Conservation (phyloP, 2,113 vertebrate species). For the Urocolius indicus region DNA sequence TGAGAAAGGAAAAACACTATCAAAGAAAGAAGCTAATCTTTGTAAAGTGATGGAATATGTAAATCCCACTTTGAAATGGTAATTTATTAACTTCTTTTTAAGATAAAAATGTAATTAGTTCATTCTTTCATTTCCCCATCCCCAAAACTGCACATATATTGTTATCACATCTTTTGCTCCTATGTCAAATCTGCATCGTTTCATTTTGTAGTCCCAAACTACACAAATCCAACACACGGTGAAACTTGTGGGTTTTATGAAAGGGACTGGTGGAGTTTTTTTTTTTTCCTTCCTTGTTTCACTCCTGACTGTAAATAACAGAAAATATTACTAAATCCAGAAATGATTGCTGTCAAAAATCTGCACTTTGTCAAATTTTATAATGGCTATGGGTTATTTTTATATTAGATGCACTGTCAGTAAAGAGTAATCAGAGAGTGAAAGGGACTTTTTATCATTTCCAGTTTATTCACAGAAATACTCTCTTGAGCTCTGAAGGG, state of each 20-base stretch:
- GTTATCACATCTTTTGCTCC: conserved; percentile 25
- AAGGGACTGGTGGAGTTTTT: neutral
- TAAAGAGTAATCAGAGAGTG: conserved; percentile 34
- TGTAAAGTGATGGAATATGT: conserved; percentile 63
- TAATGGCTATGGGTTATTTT: conserved; percentile 35
- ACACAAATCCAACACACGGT: neutral
- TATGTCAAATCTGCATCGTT: conserved; percentile 45
- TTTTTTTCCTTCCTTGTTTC: neutral
- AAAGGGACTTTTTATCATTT: conserved; percentile 36
- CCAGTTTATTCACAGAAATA: conserved; percentile 38
- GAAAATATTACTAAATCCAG: conserved; percentile 15
- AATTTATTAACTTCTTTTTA: conserved; percentile 73
- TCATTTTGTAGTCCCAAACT: neutral
- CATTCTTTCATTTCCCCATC: conserved; percentile 55
- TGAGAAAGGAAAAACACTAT: conserved; percentile 35
- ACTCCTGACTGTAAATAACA: conserved; percentile 17
- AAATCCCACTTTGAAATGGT: conserved; percentile 75
- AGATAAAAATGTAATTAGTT: conserved; percentile 76
- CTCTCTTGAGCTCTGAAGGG: neutral
- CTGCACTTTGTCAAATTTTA: conserved; percentile 17
- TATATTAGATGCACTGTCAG: conserved; percentile 19
- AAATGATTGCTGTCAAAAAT: neutral
- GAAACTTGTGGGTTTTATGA: neutral
- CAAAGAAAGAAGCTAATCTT: conserved; percentile 72
- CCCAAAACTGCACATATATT: conserved; percentile 22